Percentiles rank a stretch among this genome's conserved stretches.
Evolutionary conservation across 1,140 invertebrate genomes (phyloP).

Genomic region (Bombus ignitus): DNA sequence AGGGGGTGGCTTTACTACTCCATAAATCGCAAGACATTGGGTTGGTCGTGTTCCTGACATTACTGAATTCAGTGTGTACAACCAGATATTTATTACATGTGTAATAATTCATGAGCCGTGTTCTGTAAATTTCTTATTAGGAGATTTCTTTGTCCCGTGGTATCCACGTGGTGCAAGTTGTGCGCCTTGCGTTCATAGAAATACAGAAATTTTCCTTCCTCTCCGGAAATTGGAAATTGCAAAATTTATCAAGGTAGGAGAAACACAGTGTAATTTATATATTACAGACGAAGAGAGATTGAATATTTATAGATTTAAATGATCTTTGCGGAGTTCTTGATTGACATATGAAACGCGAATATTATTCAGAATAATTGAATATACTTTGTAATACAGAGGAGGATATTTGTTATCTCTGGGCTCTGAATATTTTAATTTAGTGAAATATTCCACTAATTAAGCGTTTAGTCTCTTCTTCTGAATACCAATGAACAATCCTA

Average conservation of each 20-base stretch:
- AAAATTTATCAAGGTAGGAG: not conserved
- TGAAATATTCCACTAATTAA: too few species aligned
- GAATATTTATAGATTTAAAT: not conserved
- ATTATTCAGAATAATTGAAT: not conserved
- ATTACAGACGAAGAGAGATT: not conserved
- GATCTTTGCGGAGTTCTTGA: not conserved
- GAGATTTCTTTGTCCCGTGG: not conserved
- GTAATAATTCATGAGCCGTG: slow-evolving; percentile 7
- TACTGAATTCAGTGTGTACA: slow-evolving; percentile 23
- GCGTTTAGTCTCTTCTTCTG: too few species aligned
- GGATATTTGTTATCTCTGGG: not conserved
- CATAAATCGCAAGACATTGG: slow-evolving; percentile 52
- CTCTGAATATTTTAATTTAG: too few species aligned
- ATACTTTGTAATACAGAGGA: not conserved
- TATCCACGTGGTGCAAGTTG: too few species aligned
- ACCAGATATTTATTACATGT: slow-evolving; percentile 32
- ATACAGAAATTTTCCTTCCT: not conserved
- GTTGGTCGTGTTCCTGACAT: slow-evolving; percentile 27
- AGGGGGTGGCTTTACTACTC: slow-evolving; percentile 42
- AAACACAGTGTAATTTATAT: too few species aligned
- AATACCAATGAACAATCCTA: too few species aligned
- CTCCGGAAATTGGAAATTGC: not conserved
- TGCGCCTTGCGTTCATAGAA: not conserved
- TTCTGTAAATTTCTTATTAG: slow-evolving; percentile 4
- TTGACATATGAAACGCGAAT: not conserved